Percentiles rank a stretch among this genome's conserved stretches.
These are phyloP conservation scores for Eurois occulta DNA, from an alignment of 2,888 invertebrate species.

Conservation along the genomic window DNA sequence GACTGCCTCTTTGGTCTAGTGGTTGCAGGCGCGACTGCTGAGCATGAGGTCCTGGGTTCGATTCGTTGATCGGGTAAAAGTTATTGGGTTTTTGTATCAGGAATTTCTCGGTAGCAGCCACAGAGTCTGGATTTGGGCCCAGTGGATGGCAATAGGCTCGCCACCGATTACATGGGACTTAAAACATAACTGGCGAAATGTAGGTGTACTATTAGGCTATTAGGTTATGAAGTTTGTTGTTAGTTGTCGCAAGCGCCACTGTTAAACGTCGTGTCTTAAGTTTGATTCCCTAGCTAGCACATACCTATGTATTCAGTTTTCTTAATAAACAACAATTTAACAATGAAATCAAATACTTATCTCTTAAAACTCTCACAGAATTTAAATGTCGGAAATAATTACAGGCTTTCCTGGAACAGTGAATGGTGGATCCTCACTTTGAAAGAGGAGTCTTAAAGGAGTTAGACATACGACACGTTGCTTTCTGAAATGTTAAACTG, in stretches of 20 bases:
- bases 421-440: slow-evolving; percentile 10
- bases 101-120: not conserved
- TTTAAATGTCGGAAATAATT: slow-evolving; percentile 36
- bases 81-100: not conserved
- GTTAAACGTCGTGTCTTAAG: not conserved
- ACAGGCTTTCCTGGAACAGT: not conserved
- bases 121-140: not conserved
- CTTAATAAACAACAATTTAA: not conserved
- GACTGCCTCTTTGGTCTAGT: not conserved
- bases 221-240: not conserved
- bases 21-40: not conserved
- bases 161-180: not conserved
- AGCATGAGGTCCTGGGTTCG: not conserved
- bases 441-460: not conserved
- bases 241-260: not conserved
- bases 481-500: slow-evolving; percentile 6
- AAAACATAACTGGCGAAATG: not conserved
- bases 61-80: not conserved
- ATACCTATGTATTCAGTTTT: not conserved
- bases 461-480: slow-evolving; percentile 9
- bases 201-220: not conserved
- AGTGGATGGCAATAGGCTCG: not conserved
- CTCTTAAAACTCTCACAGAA: not conserved
- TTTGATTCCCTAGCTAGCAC: not conserved
- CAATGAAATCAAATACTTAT: not conserved